These are phyloP conservation scores for Cataglyphis cursor DNA, from an alignment of 2,888 invertebrate genomes.

Conservation along the genomic window DNA sequence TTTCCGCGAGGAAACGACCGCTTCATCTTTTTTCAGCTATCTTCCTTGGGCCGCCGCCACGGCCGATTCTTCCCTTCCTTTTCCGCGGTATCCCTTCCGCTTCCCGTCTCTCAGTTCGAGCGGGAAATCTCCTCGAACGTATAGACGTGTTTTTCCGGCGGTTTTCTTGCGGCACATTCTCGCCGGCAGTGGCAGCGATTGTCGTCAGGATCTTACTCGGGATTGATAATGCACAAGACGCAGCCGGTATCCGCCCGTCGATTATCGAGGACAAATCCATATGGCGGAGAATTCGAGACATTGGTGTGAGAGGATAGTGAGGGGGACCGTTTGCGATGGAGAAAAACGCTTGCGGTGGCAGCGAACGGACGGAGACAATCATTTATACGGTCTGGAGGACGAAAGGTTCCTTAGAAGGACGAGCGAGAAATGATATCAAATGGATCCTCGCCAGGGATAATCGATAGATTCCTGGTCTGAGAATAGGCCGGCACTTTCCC, in stretches of 20 bases:
- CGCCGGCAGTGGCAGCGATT: slow-evolving; percentile 59
- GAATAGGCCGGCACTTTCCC: slow-evolving; percentile 38
- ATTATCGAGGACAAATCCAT: slow-evolving; percentile 67
- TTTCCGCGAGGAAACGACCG: slow-evolving; percentile 72
- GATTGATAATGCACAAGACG: slow-evolving; percentile 70
- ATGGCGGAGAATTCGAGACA: slow-evolving; percentile 29
- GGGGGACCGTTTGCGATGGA: slow-evolving; percentile 20
- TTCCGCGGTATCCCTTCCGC: slow-evolving; percentile 61
- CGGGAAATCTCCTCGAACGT: slow-evolving; percentile 43
- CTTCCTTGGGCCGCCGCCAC: slow-evolving; percentile 21
- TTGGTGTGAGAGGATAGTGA: slow-evolving; percentile 30
- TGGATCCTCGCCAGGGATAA: slow-evolving; percentile 51
- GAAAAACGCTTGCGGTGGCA: slow-evolving; percentile 65
- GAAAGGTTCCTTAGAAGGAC: slow-evolving; percentile 44
- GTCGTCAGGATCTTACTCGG: slow-evolving; percentile 54
- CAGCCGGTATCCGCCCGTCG: slow-evolving; percentile 66
- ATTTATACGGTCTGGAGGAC: slow-evolving; percentile 59
- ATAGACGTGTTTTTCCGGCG: slow-evolving; percentile 65
- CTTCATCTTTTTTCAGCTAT: slow-evolving; percentile 52
- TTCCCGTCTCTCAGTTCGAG: slow-evolving; percentile 60
- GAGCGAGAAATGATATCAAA: slow-evolving; percentile 51
- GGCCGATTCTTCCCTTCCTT: slow-evolving; percentile 49
- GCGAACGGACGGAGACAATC: slow-evolving; percentile 63
- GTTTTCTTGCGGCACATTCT: slow-evolving; percentile 63
- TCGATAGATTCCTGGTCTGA: slow-evolving; percentile 56